Evolutionary conservation across 2,797 vertebrate genomes (phyloP).

Genomic region (Malacoctenus gilli): DNA sequence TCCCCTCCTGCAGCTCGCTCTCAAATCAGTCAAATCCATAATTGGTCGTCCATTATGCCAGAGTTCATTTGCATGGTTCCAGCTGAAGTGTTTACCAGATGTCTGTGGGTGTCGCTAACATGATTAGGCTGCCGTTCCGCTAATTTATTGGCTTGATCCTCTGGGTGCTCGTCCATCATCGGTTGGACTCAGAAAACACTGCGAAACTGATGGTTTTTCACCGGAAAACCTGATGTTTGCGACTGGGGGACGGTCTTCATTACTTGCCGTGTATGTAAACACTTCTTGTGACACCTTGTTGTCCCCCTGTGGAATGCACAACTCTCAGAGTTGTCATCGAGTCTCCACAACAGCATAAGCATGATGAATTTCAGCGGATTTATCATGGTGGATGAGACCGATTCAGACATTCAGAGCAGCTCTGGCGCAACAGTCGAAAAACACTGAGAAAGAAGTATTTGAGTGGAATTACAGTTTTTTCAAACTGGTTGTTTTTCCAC

Average conservation of each 20-base stretch:
- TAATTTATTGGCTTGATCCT: constrained; percentile 63
- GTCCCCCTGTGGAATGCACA: neutral
- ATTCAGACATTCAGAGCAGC: neutral
- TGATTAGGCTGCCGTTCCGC: constrained; percentile 62
- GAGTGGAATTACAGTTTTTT: too few species aligned
- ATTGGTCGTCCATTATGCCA: constrained; percentile 68
- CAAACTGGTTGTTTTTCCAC: too few species aligned
- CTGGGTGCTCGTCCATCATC: constrained; percentile 51
- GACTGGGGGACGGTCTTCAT: neutral
- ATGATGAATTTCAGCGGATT: constrained; percentile 18
- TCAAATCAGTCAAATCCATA: constrained; percentile 68
- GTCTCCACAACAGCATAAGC: constrained; percentile 2
- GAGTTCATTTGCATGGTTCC: constrained; percentile 71
- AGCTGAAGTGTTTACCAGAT: constrained; percentile 75
- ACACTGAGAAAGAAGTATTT: neutral
- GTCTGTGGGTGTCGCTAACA: constrained; percentile 66
- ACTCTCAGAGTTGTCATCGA: constrained; percentile 1
- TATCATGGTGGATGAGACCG: neutral
- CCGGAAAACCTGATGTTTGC: constrained; percentile 12
- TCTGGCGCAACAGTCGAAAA: neutral
- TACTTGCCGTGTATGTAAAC: neutral
- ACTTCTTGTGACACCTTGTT: neutral
- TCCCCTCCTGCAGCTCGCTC: constrained; percentile 13
- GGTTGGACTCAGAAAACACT: constrained; percentile 17
- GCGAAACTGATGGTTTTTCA: constrained; percentile 8